Evolutionary conservation across 2,797 vertebrate species (phyloP).

Genomic region (Tachyglossus aculeatus): DNA sequence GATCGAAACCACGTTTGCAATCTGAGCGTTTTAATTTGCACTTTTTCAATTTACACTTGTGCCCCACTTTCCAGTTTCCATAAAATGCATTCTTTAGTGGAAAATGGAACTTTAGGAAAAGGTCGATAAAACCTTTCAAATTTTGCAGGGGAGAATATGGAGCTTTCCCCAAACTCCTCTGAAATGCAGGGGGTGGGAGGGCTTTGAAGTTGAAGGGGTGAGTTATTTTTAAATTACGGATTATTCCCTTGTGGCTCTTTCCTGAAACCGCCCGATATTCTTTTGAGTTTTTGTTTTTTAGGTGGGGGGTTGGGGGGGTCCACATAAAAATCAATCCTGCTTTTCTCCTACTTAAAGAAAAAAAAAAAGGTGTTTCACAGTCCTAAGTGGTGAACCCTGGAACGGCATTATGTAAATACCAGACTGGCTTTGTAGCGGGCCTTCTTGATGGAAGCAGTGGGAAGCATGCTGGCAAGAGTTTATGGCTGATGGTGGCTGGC

Average conservation of each 20-base stretch:
- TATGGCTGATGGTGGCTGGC: constrained; percentile 90
- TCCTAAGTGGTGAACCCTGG: constrained; percentile 25
- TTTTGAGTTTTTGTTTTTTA: background rate
- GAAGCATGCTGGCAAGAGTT: constrained; percentile 87
- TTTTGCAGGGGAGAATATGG: constrained; percentile 21
- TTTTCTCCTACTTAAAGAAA: constrained; percentile 54
- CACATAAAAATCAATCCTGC: background rate
- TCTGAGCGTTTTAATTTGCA: constrained; percentile 6
- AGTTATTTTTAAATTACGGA: constrained; percentile 9
- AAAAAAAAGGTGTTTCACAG: constrained; percentile 32
- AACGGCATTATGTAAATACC: constrained; percentile 55
- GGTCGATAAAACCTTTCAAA: constrained; percentile 30
- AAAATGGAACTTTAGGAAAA: constrained; percentile 51
- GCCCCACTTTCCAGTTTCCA: constrained; percentile 29
- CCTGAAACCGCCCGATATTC: background rate
- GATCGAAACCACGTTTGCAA: constrained; percentile 19
- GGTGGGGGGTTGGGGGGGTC: background rate
- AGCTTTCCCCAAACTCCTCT: background rate
- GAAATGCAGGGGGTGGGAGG: constrained; percentile 17
- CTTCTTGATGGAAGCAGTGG: constrained; percentile 68
- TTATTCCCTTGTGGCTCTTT: background rate
- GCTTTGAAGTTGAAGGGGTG: constrained; percentile 5
- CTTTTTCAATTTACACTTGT: background rate
- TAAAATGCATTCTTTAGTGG: constrained; percentile 41
- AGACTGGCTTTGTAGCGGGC: constrained; percentile 65